Base-by-base conservation (phyloP, 2,888 invertebrate species). In the Diplazon laetatorius region DNA sequence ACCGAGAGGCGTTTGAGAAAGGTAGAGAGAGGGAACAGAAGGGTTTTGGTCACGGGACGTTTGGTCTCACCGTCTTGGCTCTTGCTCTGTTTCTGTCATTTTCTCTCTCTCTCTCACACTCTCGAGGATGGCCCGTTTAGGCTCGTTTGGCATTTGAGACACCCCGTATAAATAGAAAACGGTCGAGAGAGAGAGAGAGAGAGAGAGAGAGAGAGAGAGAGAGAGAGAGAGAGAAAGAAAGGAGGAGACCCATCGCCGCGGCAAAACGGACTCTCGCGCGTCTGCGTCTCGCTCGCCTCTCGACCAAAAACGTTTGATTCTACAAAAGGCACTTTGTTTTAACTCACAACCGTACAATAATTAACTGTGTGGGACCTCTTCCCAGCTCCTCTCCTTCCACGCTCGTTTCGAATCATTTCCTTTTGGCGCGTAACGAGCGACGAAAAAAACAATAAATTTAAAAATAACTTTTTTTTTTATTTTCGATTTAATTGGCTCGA, bases 101-200 rank as follows among this genome's bases (percentile, higher is more conserved):
- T n/a, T n/a, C n/a, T n/a, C n/a, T n/a, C n/a, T n/a, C n/a, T n/a
- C 80, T 62, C 39, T 66, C 52, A 71, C n/a, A n/a, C n/a, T 72
- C 76, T 74, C 77, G 72, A 69, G 75, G 75, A 71, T 75, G 84
- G 86, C 82, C 83, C 84, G 85, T 85, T 87, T 85, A 85, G 84
- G 86, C 86, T 87, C 88, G 88, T 88, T 87, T 85, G 89, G 90
- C 87, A 89, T 89, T 86, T 87, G 84, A 87, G 88, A 86, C 87
- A 87, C 86, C 88, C 85, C 84, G 87, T 89, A 89, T 89, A 90
- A 90, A 90, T 90, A 90, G 90, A 89, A 86, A 65, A 37, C 52
- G 35, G 37, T 35, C 55, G 48, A 22, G 39, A n/a, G n/a, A n/a
- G n/a, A n/a, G n/a, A n/a, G n/a, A n/a, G n/a, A n/a, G n/a, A n/a